phyloP scores from a whole-genome alignment of 1,140 invertebrate species.

The Leptestheria dahalacensis region DNA sequence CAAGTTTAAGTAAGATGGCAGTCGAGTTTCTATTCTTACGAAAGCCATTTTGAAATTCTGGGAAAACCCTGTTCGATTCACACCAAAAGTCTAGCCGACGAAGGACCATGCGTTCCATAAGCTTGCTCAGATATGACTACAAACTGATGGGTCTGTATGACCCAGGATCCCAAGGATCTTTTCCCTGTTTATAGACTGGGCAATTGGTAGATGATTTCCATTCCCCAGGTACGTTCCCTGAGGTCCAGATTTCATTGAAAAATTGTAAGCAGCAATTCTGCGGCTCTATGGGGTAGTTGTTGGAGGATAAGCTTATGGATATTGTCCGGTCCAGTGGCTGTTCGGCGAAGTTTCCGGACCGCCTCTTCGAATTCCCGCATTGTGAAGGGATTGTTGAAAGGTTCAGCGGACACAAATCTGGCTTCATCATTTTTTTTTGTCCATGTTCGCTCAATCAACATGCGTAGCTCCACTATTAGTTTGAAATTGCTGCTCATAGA shows the following conservation, averaged over 20 bases:
- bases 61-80: conserved; percentile 11
- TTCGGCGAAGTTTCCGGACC: too few species aligned
- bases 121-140: conserved; percentile 7
- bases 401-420: background rate
- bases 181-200: conserved; percentile 17
- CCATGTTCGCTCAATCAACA: background rate
- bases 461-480: background rate
- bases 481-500: background rate
- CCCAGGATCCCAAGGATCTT: conserved; percentile 1
- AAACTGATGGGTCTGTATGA: conserved; percentile 18
- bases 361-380: background rate
- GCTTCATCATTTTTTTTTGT: background rate
- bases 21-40: conserved; percentile 23
- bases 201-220: conserved; percentile 15
- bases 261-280: background rate
- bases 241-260: background rate
- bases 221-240: background rate
- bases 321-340: background rate
- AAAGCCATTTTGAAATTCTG: conserved; percentile 21
- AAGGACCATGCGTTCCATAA: conserved; percentile 16
- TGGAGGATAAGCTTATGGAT: background rate
- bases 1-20: conserved; percentile 26
- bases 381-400: background rate
- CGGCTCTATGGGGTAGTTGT: background rate
- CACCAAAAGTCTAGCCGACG: background rate